Percentiles rank a stretch among this genome's conserved stretches.
phyloP scores from a whole-genome alignment of 2,797 vertebrate species.

The Hypotaenidia philippensis region DNA sequence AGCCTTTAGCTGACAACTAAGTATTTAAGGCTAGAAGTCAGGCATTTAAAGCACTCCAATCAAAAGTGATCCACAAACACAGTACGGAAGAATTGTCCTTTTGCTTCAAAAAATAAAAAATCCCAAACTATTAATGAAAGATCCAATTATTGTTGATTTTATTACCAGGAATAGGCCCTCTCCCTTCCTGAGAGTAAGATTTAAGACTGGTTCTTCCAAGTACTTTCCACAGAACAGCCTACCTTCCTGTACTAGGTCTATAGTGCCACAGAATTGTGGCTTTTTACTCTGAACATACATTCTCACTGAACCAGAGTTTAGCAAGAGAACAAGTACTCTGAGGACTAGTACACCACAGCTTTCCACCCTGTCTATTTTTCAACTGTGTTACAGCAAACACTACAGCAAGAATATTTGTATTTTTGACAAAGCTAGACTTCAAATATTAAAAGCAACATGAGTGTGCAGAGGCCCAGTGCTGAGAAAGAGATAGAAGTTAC shows the following conservation, averaged over 20 bases:
- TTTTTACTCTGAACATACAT: background rate
- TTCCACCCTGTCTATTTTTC: background rate
- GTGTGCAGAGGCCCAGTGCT: background rate
- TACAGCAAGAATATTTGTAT: background rate
- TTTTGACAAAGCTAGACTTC: background rate
- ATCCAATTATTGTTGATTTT: background rate
- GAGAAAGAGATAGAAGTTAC: background rate
- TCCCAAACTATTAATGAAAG: background rate
- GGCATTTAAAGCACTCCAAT: background rate
- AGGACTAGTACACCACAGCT: background rate
- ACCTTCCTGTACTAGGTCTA: background rate
- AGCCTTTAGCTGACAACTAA: background rate
- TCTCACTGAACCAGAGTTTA: background rate
- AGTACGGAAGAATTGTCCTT: background rate
- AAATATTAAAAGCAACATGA: background rate
- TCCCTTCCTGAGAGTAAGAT: background rate
- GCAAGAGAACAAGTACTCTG: background rate
- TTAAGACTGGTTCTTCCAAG: background rate
- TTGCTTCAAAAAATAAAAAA: background rate
- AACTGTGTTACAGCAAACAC: background rate
- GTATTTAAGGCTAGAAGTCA: background rate
- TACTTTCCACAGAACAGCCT: background rate
- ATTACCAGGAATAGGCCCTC: background rate
- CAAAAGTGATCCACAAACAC: background rate
- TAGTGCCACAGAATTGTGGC: accelerated